These are phyloP conservation scores for Anhinga rufa DNA, from an alignment of 2,113 vertebrate species.

Conservation along the genomic window DNA sequence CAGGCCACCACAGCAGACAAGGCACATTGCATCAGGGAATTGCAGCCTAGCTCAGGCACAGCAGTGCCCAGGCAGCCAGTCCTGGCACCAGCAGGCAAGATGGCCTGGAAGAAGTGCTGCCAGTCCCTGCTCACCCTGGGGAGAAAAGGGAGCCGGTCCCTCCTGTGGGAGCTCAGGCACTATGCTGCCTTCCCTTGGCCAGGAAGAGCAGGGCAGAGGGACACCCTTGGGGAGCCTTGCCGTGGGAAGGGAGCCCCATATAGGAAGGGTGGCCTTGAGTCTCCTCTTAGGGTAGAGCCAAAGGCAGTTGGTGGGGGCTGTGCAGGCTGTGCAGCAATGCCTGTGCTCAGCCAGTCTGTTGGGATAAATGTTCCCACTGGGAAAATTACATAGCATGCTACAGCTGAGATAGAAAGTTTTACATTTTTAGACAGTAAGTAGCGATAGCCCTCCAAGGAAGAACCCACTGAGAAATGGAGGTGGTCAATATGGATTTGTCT, in stretches of 20 bases:
- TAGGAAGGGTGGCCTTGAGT: neutral
- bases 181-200: accelerated
- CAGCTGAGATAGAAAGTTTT: neutral
- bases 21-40: too few species aligned
- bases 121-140: neutral
- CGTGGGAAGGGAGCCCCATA: neutral
- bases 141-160: neutral
- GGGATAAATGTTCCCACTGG: neutral
- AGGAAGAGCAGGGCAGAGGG: neutral
- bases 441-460: neutral
- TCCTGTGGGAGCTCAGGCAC: accelerated
- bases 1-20: neutral
- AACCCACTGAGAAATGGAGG: neutral
- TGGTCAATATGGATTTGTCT: neutral
- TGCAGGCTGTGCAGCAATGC: neutral
- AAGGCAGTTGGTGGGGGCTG: neutral
- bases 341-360: neutral
- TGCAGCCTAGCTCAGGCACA: neutral
- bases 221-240: neutral
- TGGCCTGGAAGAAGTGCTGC: neutral
- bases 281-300: neutral
- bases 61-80: neutral
- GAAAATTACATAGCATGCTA: neutral
- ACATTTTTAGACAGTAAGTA: neutral
- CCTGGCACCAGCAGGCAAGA: neutral